phyloP scores from a whole-genome alignment of 2,113 vertebrate genomes.

The Leptodactylus fuscus region DNA sequence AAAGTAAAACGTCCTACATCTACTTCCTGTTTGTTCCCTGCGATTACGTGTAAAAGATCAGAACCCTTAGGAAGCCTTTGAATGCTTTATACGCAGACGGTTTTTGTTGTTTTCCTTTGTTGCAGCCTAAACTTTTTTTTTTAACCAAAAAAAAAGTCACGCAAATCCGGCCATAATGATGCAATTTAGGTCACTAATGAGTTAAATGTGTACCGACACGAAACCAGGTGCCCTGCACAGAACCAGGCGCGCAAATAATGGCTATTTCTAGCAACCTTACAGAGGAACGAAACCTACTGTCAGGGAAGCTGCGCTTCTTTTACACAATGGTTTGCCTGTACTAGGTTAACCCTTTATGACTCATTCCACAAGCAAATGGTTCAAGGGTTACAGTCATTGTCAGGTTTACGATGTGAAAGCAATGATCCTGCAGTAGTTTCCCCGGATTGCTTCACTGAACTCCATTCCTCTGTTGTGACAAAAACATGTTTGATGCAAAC shows the following conservation, averaged over 20 bases:
- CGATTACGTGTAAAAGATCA: not conserved
- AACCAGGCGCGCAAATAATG: too few species aligned
- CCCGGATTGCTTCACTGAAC: slow-evolving; percentile 1
- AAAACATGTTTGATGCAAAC: slow-evolving; percentile 10
- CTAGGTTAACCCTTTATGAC: not conserved
- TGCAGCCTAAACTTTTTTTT: not conserved
- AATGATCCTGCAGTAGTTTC: not conserved
- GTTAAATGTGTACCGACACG: too few species aligned
- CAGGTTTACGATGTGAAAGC: not conserved
- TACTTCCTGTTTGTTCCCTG: not conserved
- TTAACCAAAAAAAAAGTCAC: not conserved
- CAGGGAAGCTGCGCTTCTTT: too few species aligned
- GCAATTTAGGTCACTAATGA: too few species aligned
- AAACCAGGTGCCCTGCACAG: too few species aligned
- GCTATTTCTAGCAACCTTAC: too few species aligned
- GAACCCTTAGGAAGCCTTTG: not conserved
- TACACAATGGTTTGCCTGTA: too few species aligned
- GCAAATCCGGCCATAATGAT: too few species aligned
- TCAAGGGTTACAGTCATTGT: not conserved
- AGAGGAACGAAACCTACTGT: too few species aligned
- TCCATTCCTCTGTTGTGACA: not conserved
- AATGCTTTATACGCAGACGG: not conserved
- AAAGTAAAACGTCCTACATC: not conserved
- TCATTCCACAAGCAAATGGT: not conserved
- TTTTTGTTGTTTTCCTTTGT: not conserved